Evolutionary conservation across 2,113 vertebrate species (phyloP).

Genomic region (Ceyx melanurus): DNA sequence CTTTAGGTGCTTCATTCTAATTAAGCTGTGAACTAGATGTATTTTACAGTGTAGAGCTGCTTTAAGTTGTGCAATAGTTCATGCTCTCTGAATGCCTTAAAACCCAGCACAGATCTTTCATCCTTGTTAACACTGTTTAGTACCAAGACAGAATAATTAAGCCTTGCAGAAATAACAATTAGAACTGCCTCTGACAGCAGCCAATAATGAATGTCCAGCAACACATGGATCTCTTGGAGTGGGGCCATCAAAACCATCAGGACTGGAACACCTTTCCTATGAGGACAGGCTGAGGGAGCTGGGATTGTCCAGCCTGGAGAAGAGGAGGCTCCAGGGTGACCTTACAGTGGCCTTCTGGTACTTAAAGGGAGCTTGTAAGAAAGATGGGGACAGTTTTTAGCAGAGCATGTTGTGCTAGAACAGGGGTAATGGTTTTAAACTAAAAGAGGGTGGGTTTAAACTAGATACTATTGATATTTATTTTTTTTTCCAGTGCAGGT

Average conservation of each 20-base stretch:
- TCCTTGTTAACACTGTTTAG: not conserved
- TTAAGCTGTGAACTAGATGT: not conserved
- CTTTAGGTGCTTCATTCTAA: not conserved
- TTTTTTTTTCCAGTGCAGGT: not conserved
- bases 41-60: not conserved
- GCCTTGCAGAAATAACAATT: not conserved
- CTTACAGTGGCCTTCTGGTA: accelerated
- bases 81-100: not conserved
- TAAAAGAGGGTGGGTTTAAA: not conserved
- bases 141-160: not conserved
- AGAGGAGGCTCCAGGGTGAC: accelerated
- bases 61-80: not conserved
- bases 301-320: not conserved
- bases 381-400: not conserved
- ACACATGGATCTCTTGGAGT: not conserved
- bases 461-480: not conserved
- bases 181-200: not conserved
- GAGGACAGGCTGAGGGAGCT: not conserved
- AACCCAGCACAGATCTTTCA: not conserved
- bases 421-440: not conserved
- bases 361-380: not conserved
- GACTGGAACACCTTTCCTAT: not conserved
- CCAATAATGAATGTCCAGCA: not conserved
- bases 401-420: accelerated
- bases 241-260: not conserved